Conservation (phyloP, 2,797 vertebrate genomes). For the Notamacropus eugenii region DNA sequence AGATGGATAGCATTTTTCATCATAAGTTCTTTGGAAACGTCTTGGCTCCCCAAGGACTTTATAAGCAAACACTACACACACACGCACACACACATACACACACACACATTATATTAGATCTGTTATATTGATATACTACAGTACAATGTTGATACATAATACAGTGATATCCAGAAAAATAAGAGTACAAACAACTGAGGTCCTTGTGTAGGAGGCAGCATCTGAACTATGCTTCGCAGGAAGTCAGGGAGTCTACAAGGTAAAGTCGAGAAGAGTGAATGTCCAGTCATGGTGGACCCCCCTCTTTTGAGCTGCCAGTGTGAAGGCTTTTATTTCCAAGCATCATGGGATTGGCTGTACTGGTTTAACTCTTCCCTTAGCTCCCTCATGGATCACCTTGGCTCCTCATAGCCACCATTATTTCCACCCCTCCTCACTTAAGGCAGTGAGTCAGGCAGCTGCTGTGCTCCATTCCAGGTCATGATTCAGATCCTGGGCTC, state of each 20-base stretch:
- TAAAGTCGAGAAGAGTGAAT: neutral
- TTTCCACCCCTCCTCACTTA: neutral
- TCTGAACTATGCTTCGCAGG: neutral
- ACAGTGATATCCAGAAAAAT: neutral
- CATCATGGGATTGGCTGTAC: neutral
- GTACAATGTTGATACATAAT: neutral
- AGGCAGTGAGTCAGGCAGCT: neutral
- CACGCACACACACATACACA: too few relatives aligned
- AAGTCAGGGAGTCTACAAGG: neutral
- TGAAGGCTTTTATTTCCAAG: neutral
- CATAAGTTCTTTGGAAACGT: too few relatives aligned
- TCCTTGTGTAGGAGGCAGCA: neutral
- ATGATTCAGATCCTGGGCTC: neutral
- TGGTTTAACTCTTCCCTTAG: neutral
- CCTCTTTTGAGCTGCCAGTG: neutral
- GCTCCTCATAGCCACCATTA: neutral
- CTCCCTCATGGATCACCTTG: neutral
- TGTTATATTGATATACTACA: neutral
- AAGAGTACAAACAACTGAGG: neutral
- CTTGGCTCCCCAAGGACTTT: neutral
- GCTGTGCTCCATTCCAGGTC: neutral
- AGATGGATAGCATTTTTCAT: neutral
- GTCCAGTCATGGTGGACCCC: neutral
- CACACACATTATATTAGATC: too few relatives aligned
- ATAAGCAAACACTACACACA: neutral